Evolutionary conservation across 2,797 vertebrate genomes (phyloP).

Genomic region (Acanthiza pusilla): DNA sequence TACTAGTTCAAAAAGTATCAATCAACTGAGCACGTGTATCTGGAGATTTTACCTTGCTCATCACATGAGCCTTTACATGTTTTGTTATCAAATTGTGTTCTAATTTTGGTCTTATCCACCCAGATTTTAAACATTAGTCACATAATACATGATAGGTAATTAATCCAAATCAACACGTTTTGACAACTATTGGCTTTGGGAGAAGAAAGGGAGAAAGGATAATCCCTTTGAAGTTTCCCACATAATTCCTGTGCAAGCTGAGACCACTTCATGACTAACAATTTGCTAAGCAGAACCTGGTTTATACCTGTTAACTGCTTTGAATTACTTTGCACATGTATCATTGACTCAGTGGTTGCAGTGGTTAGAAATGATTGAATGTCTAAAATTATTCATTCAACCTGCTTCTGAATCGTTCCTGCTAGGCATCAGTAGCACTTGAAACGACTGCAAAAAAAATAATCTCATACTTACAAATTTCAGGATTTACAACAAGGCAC

Average conservation of each 20-base stretch:
- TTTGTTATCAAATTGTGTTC: background rate
- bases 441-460: background rate
- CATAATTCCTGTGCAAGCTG: background rate
- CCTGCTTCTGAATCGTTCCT: conserved; percentile 4
- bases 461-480: background rate
- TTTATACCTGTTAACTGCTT: conserved; percentile 43
- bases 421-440: background rate
- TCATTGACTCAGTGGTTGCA: background rate
- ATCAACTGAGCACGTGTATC: background rate
- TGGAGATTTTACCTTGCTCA: background rate
- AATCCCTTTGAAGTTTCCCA: conserved; percentile 20
- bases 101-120: background rate
- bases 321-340: conserved; percentile 5
- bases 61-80: background rate
- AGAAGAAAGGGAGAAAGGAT: background rate
- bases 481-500: background rate
- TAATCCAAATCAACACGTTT: background rate
- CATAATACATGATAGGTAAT: background rate
- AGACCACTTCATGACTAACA: conserved; percentile 15
- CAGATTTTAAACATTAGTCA: background rate
- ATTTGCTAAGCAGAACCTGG: background rate
- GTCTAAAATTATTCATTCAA: conserved; percentile 15
- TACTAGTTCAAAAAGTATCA: background rate
- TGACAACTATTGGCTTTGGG: background rate
- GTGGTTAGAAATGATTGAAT: background rate